Conservation (phyloP, 2,888 invertebrate genomes). For the Furcula furcula region DNA sequence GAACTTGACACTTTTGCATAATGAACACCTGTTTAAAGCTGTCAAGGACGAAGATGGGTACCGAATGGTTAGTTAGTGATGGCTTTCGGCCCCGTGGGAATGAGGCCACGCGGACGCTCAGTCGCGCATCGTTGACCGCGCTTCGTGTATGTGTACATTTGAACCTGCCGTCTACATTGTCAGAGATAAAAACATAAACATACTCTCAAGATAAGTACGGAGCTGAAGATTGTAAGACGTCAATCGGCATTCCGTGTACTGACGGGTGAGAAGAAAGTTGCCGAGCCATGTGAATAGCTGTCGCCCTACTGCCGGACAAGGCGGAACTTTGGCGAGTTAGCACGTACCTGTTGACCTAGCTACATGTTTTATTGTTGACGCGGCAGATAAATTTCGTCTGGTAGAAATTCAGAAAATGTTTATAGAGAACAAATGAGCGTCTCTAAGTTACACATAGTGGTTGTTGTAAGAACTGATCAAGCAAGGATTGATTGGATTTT, state of each 20-base stretch:
- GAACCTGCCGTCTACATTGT: constrained; percentile 23
- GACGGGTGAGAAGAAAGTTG: constrained; percentile 28
- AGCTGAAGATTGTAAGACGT: neutral
- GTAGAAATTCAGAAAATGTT: neutral
- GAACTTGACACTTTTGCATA: constrained; percentile 18
- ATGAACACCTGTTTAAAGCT: constrained; percentile 26
- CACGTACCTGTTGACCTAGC: constrained; percentile 28
- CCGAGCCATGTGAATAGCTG: constrained; percentile 12
- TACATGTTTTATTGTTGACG: constrained; percentile 15
- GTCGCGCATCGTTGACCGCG: constrained; percentile 63
- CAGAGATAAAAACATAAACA: constrained; percentile 19
- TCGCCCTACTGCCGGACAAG: constrained; percentile 8
- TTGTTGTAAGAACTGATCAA: too few relatives aligned
- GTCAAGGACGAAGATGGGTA: constrained; percentile 49
- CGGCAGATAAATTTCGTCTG: neutral
- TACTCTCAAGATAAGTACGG: constrained; percentile 4
- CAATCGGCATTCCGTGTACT: constrained; percentile 12
- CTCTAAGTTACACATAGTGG: too few relatives aligned
- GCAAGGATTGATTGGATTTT: too few relatives aligned
- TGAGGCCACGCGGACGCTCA: constrained; percentile 71
- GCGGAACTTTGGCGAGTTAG: constrained; percentile 22
- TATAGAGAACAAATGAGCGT: neutral
- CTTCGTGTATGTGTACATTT: constrained; percentile 38
- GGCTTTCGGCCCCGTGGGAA: constrained; percentile 62
- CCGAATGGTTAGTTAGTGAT: constrained; percentile 42